Evolutionary conservation across 1,140 invertebrate species (phyloP).

Genomic region (Papilio xuthus): DNA sequence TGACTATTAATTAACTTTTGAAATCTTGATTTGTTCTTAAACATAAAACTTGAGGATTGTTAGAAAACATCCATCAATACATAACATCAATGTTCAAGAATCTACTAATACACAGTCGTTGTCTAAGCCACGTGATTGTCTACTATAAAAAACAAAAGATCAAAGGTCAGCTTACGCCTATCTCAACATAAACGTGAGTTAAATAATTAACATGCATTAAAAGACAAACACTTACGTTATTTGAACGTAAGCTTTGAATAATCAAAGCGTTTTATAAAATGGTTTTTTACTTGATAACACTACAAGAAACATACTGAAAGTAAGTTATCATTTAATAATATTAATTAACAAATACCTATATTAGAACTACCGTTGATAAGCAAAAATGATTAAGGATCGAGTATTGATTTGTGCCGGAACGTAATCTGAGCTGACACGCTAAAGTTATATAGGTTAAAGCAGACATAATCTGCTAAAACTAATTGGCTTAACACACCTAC

Average conservation of each 20-base stretch:
- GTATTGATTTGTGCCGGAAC: too few relatives aligned
- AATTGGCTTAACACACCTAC: neutral
- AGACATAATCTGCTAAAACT: neutral
- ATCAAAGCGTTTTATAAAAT: neutral
- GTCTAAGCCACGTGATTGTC: neutral
- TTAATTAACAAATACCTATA: neutral
- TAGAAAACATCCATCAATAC: neutral
- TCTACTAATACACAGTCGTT: neutral
- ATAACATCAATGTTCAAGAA: neutral
- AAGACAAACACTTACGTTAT: neutral
- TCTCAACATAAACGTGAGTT: constrained; percentile 10
- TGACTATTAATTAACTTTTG: neutral
- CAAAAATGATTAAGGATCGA: neutral
- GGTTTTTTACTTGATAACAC: neutral
- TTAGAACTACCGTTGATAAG: neutral
- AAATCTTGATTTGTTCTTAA: neutral
- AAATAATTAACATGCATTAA: constrained; percentile 12
- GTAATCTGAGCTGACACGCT: too few relatives aligned
- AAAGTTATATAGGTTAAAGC: too few relatives aligned
- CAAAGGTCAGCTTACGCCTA: constrained; percentile 11
- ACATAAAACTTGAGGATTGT: neutral
- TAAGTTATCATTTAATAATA: neutral
- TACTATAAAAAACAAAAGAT: neutral
- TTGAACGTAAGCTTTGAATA: constrained; percentile 10
- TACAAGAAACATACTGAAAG: neutral